Evolutionary conservation across 2,797 vertebrate genomes (phyloP).

Genomic region (Lepus oiostolus): DNA sequence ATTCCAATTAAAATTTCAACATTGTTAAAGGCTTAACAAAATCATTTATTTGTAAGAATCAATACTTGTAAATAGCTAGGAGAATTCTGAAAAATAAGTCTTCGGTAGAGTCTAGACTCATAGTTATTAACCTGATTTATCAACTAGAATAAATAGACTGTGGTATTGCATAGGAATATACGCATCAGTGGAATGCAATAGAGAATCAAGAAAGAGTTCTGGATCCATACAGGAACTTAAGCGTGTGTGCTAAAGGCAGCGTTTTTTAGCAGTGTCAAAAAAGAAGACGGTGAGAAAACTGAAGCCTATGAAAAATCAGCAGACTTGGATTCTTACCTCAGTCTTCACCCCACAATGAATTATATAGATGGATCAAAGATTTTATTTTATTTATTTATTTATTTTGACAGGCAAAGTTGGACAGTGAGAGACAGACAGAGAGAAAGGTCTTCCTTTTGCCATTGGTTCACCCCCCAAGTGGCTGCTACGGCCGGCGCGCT

Average conservation of each 20-base stretch:
- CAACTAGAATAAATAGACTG: neutral
- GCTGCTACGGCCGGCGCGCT: too few species aligned
- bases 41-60: conserved; percentile 16
- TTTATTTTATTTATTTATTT: neutral
- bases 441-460: too few species aligned
- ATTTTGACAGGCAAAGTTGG: too few species aligned
- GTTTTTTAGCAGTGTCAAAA: conserved; percentile 1
- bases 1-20: neutral
- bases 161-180: neutral
- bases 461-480: too few species aligned
- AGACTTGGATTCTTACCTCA: neutral
- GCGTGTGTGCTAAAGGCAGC: neutral
- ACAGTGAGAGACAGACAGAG: too few species aligned
- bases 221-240: neutral
- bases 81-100: conserved; percentile 20
- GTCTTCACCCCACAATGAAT: conserved; percentile 17
- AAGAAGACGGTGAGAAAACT: neutral
- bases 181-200: neutral
- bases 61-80: neutral
- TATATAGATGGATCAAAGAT: neutral
- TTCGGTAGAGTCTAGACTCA: neutral
- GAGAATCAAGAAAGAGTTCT: neutral
- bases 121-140: neutral
- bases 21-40: conserved; percentile 2
- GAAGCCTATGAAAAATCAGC: too few species aligned